Percentiles rank a stretch among this genome's conserved stretches.
These are phyloP conservation scores for Perca flavescens DNA, from an alignment of 2,113 vertebrate species.

Conservation along the genomic window DNA sequence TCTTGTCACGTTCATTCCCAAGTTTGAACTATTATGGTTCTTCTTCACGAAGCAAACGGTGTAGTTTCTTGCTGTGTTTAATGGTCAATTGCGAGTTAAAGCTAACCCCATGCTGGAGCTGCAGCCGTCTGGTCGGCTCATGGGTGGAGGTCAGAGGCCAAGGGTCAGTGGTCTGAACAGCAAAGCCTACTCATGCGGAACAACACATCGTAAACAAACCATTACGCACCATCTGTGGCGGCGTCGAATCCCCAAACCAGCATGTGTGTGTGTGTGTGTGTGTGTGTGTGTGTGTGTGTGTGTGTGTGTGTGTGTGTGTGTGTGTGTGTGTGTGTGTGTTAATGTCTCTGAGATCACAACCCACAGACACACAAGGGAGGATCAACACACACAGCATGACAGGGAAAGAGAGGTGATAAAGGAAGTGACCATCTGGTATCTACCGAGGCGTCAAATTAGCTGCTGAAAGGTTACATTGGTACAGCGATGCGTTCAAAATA, in stretches of 20 bases:
- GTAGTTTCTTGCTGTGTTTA: conserved; percentile 3
- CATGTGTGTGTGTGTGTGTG: conserved; percentile 49
- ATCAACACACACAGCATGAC: conserved; percentile 60
- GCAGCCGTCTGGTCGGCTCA: conserved; percentile 47
- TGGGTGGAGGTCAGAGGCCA: conserved; percentile 63
- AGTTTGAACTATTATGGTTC: conserved; percentile 8
- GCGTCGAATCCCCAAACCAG: conserved; percentile 62
- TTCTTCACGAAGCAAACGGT: neutral
- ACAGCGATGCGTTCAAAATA: neutral
- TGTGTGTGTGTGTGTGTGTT: conserved; percentile 38
- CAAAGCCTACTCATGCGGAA: conserved; percentile 68
- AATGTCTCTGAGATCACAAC: conserved; percentile 46
- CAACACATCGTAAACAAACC: conserved; percentile 80
- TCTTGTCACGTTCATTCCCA: neutral
- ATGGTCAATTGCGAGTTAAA: conserved; percentile 19
- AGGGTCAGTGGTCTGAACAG: conserved; percentile 65
- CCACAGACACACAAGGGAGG: conserved; percentile 48
- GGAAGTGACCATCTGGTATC: conserved; percentile 75
- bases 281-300: conserved; percentile 48
- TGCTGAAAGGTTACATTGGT: conserved; percentile 53
- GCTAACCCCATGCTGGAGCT: conserved; percentile 19
- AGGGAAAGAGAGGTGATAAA: conserved; percentile 57
- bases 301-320: no score
- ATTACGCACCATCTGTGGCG: conserved; percentile 72
- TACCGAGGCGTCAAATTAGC: conserved; percentile 57